These are phyloP conservation scores for Polydrusus cervinus DNA, from an alignment of 2,888 invertebrate genomes.

Conservation along the genomic window DNA sequence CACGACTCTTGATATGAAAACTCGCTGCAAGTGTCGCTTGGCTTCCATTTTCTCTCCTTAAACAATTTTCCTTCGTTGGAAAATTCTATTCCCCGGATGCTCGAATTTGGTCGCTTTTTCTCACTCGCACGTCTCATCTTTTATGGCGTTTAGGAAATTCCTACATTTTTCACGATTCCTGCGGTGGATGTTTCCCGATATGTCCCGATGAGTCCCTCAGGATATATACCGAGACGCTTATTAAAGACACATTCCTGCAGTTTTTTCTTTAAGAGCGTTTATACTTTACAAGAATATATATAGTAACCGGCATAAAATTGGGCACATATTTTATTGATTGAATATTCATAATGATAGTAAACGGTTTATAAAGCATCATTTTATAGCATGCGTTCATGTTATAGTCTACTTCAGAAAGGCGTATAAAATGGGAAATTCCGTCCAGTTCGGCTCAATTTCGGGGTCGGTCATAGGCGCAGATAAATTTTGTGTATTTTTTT, in stretches of 20 bases:
- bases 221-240: conserved; percentile 14
- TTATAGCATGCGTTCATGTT: no score
- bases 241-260: conserved; percentile 11
- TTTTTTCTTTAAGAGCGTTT: not conserved
- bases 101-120: conserved; percentile 24
- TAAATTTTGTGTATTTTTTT: no score
- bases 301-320: no score
- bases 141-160: conserved; percentile 26
- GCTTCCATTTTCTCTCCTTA: no score
- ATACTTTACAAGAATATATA: no score
- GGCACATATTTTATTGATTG: no score
- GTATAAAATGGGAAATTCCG: no score
- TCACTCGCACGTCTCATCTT: conserved; percentile 7
- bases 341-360: no score
- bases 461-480: no score
- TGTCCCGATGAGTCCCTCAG: conserved; percentile 10
- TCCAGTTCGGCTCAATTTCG: no score
- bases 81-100: conserved; percentile 37
- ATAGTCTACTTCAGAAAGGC: no score
- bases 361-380: no score
- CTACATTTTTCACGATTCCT: conserved; percentile 15
- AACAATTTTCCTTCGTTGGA: not conserved
- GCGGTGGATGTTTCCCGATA: not conserved
- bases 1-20: not conserved
- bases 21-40: conserved; percentile 7